Evolutionary conservation across 2,888 invertebrate genomes (phyloP).

Genomic region (Synergus itoensis): DNA sequence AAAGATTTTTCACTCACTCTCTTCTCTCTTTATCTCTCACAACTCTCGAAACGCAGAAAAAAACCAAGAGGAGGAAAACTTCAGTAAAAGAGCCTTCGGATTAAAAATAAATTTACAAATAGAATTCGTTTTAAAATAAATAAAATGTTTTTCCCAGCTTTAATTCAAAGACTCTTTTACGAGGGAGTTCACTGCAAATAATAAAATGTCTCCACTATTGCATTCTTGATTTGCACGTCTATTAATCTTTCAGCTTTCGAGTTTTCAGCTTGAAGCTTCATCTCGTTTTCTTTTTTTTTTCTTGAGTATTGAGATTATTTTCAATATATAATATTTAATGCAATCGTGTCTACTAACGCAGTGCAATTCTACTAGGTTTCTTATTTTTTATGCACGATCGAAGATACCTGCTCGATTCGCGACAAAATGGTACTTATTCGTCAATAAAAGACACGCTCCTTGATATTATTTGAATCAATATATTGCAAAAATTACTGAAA

Average conservation of each 20-base stretch:
- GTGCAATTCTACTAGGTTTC: slow-evolving; percentile 35
- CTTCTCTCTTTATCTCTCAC: neutral
- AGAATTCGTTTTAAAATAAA: neutral
- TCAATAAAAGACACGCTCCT: slow-evolving; percentile 27
- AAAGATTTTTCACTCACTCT: neutral
- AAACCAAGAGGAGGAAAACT: slow-evolving; percentile 16
- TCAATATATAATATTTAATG: slow-evolving; percentile 36
- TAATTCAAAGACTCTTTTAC: slow-evolving; percentile 10
- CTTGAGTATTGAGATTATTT: slow-evolving; percentile 30
- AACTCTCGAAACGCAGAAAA: slow-evolving; percentile 5
- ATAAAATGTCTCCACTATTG: slow-evolving; percentile 16
- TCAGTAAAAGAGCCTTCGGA: neutral
- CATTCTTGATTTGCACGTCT: slow-evolving; percentile 28
- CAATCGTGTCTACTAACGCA: slow-evolving; percentile 32
- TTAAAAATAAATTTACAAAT: neutral
- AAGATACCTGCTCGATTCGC: slow-evolving; percentile 28
- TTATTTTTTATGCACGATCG: slow-evolving; percentile 20
- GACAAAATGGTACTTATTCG: slow-evolving; percentile 24
- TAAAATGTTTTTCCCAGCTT: neutral
- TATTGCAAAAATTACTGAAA: slow-evolving; percentile 40
- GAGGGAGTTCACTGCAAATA: slow-evolving; percentile 26
- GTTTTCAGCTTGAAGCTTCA: slow-evolving; percentile 15
- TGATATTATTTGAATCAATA: slow-evolving; percentile 12
- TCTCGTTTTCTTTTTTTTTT: slow-evolving; percentile 3
- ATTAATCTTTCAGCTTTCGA: slow-evolving; percentile 16